Evolutionary conservation across 2,888 invertebrate species (phyloP), one percentile per base, ranked within the genome.

Genomic region (Drosophila mulleri): DNA sequence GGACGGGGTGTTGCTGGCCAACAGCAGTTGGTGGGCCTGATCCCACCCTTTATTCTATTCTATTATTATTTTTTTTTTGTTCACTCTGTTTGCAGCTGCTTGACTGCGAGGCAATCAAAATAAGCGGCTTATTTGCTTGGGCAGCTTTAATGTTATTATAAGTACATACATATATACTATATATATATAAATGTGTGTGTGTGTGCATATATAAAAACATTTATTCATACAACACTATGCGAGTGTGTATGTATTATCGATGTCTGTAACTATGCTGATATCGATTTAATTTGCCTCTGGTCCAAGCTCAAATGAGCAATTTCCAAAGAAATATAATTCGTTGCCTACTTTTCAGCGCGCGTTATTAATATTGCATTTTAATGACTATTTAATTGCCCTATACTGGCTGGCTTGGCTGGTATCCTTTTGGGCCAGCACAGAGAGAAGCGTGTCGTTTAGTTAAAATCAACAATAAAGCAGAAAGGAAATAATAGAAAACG

Each of bases 101-200:
- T 59, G 45, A 52, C 66, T 72, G 69, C 64, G 62, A 48, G 48
- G 78, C 82, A 83, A 79, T 83, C 77, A 81, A 78, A 82, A 74
- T 83, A 83, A 83, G 83, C 82, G 67, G 83, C 78, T 82, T 83
- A 84, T 75, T 75, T 39, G 53, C 37, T 29, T 23, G 70, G 29
- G 47, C 39, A 66, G 66, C 69, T 72, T 74, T 82, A 82, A 80
- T 81, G 65, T 81, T 81, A 82, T 81, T 82, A 81, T 74, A 72
- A 72, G 77, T 53, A 66, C 59, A 66, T 47, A 64, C 37, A 70
- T 41, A 42, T 39, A 53, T 35, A 9, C 37, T 35, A 11, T 12
- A 11, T 63, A 41, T 23, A 26, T 11, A 11, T 16, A 2, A 26
- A 29, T 62, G 61, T 44, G 6, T 16, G 18, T n/a, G 9, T 65